Evolutionary conservation across 2,797 vertebrate species (phyloP), one percentile per base, ranked within the genome.

Genomic region (Vultur gryphus): DNA sequence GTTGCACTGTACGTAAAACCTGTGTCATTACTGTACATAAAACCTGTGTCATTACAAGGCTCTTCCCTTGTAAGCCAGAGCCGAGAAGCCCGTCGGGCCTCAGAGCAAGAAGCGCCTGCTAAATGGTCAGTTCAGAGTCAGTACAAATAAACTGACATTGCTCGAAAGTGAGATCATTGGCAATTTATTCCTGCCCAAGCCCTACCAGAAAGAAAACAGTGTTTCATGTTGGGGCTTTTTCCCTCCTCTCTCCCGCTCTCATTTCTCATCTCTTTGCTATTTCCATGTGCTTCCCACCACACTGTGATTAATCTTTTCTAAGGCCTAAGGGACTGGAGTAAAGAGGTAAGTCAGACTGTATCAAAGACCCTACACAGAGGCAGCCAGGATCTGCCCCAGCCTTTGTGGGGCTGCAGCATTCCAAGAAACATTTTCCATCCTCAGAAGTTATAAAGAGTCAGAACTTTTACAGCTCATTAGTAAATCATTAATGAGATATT

Each of bases 121-220:
- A 82, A 94, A 97, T 65, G 97, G 97, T 97, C 97, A 97, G 95
- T 93, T 97, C 97, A 95, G 96, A 97, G 97, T 97, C 96, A 97
- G 96, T 97, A 95, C 96, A 97, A 98, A 97, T 95, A 93, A 97
- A 91, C 96, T 96, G 94, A 96, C 98, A 98, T 98, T 97, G 91
- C 97, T 98, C 41, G 1, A 95, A 98, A 97, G 97, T 98, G 98
- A 98, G 97, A 96, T 98, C 98, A 98, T 87, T 97, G 97, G 97
- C 98, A 98, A 97, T 91, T 54, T 97, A 97, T 97, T 90, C 97
- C 95, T 97, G 96, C 97, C 97, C 94, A 10, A 96, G 96, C 93
- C 96, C 96, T 97, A 97, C 97, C 96, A 98, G 97, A 98, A 98
- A 98, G 97, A 98, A 98, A 98, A 98, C 97, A 98, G 77, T 97